Percentiles rank a stretch among this genome's conserved stretches.
phyloP scores from a whole-genome alignment of 2,888 invertebrate genomes.

The Osmoderma eremita region DNA sequence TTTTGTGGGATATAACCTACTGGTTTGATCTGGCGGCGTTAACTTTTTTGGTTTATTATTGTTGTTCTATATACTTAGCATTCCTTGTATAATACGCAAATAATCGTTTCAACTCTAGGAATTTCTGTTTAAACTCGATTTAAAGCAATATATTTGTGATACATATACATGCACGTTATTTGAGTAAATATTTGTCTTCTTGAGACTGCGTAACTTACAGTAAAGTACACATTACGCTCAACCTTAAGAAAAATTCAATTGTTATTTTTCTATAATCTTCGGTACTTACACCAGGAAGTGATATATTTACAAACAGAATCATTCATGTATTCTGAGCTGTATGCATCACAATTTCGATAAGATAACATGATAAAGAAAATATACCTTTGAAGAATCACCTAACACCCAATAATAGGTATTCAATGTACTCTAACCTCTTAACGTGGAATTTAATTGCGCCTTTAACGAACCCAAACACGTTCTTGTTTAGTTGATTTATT shows the following conservation, averaged over 20 bases:
- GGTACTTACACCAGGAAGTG: conserved; percentile 28
- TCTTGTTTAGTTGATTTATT: not conserved
- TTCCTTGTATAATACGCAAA: too few species aligned
- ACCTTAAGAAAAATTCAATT: conserved; percentile 35
- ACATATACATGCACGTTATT: conserved; percentile 4
- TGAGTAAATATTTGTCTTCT: conserved; percentile 29
- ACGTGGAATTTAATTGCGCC: too few species aligned
- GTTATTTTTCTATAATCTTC: conserved; percentile 33
- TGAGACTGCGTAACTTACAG: conserved; percentile 8
- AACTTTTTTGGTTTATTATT: too few species aligned
- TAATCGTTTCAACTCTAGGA: too few species aligned
- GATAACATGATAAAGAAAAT: conserved; percentile 17
- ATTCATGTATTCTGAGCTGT: conserved; percentile 20
- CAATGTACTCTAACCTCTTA: not conserved
- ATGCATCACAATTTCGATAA: conserved; percentile 22
- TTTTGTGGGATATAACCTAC: too few species aligned
- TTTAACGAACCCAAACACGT: too few species aligned
- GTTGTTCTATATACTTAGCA: too few species aligned
- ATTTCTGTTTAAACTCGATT: too few species aligned
- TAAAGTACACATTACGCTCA: conserved; percentile 24
- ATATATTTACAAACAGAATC: conserved; percentile 31
- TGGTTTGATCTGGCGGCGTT: too few species aligned
- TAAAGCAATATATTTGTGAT: too few species aligned
- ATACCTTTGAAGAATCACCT: too few species aligned
- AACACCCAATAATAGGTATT: too few species aligned